phyloP scores from a whole-genome alignment of 1,140 invertebrate species.

The Cheumatopsyche charites region DNA sequence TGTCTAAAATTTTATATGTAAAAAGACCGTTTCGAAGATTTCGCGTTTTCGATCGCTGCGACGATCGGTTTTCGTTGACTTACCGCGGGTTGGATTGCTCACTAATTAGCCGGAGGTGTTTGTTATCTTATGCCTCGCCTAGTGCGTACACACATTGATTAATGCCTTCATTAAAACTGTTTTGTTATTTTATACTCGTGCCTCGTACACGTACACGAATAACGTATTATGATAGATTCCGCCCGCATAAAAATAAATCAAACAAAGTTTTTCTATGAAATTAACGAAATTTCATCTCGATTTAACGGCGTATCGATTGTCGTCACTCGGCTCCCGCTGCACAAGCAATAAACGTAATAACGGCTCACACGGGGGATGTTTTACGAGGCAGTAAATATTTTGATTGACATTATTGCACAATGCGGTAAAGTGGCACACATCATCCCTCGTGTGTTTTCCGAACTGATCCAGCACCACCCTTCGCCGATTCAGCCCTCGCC shows the following conservation, averaged over 20 bases:
- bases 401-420: slow-evolving; percentile 39
- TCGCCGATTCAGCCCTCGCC: no score
- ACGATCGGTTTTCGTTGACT: slow-evolving; percentile 10
- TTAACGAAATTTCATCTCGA: no score
- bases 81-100: not conserved
- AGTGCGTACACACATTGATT: slow-evolving; percentile 11
- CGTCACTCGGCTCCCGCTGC: not conserved
- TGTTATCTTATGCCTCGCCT: slow-evolving; percentile 20
- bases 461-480: slow-evolving; percentile 2
- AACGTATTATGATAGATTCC: no score
- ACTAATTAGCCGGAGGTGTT: slow-evolving; percentile 18
- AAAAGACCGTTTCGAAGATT: no score
- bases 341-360: slow-evolving; percentile 26
- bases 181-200: slow-evolving; percentile 13
- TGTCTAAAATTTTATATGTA: no score
- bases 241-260: no score
- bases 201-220: no score
- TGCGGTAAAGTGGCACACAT: slow-evolving; percentile 38
- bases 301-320: slow-evolving; percentile 9
- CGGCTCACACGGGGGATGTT: slow-evolving; percentile 20
- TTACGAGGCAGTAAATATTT: slow-evolving; percentile 34
- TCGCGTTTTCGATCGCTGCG: not conserved
- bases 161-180: slow-evolving; percentile 25
- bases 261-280: no score
- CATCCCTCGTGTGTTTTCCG: slow-evolving; percentile 34